Conservation (phyloP, 2,797 vertebrate genomes). For the Pelobates cultripes region DNA sequence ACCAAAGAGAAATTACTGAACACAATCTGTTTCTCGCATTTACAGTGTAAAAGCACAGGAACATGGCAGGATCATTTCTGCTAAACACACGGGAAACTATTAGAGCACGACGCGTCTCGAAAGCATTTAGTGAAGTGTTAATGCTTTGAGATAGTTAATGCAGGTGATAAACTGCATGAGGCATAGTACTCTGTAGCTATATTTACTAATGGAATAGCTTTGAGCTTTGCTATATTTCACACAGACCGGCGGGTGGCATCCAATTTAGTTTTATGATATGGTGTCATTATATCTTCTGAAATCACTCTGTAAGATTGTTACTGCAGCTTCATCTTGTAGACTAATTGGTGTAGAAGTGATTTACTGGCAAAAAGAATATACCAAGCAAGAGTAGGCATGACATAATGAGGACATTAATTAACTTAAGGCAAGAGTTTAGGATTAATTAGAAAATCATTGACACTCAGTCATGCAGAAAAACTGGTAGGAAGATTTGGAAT, state of each 20-base stretch:
- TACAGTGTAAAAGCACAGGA: background rate
- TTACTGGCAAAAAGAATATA: constrained; percentile 60
- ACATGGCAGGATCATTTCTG: constrained; percentile 14
- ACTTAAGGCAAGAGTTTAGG: constrained; percentile 63
- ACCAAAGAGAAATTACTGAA: constrained; percentile 8
- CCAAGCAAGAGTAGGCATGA: constrained; percentile 60
- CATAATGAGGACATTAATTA: constrained; percentile 70
- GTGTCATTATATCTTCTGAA: constrained; percentile 51
- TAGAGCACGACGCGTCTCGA: constrained; percentile 1
- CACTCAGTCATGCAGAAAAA: constrained; percentile 56
- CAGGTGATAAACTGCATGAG: constrained; percentile 25
- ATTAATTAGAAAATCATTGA: constrained; percentile 64
- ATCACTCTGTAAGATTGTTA: constrained; percentile 55
- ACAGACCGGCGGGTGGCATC: constrained; percentile 45
- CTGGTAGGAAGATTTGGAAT: constrained; percentile 56
- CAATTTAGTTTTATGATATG: constrained; percentile 51
- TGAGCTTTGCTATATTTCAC: constrained; percentile 25
- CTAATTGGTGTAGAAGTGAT: constrained; percentile 57
- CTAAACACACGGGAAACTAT: constrained; percentile 28
- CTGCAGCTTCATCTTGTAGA: constrained; percentile 49
- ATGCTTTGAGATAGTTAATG: constrained; percentile 29
- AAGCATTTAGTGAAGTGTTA: constrained; percentile 13
- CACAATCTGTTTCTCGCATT: constrained; percentile 43
- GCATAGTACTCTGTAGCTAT: constrained; percentile 26
- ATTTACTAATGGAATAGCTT: constrained; percentile 39